Evolutionary conservation across 2,797 vertebrate species (phyloP).

Genomic region (Okamejei kenojei): DNA sequence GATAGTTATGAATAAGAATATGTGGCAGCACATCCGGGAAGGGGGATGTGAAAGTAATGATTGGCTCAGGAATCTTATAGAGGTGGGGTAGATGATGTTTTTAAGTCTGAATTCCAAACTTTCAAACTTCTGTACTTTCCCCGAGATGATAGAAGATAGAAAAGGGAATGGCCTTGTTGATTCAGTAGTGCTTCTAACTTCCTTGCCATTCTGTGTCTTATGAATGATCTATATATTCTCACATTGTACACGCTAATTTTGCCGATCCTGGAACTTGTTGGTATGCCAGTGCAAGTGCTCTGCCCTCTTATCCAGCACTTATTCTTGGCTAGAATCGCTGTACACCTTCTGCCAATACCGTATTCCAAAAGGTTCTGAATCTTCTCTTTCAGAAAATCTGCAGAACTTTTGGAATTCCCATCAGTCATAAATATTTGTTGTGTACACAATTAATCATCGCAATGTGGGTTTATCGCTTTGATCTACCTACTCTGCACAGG

Average conservation of each 20-base stretch:
- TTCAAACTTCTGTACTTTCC: too few relatives aligned
- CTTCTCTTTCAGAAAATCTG: background rate
- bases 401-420: background rate
- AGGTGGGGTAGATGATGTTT: too few relatives aligned
- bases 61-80: too few relatives aligned
- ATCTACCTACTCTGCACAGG: background rate
- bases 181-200: background rate
- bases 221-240: background rate
- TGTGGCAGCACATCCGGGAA: too few relatives aligned
- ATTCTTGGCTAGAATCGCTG: background rate
- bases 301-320: background rate
- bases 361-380: background rate
- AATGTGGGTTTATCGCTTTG: background rate
- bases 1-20: too few relatives aligned
- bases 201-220: background rate
- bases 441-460: background rate
- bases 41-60: too few relatives aligned
- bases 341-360: background rate
- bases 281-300: background rate
- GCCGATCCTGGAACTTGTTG: background rate
- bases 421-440: background rate
- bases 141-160: too few relatives aligned
- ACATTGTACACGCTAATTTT: background rate
- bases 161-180: background rate
- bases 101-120: too few relatives aligned